Conservation (phyloP, 23 tunicate species). For the Trididemnum miniatum region DNA sequence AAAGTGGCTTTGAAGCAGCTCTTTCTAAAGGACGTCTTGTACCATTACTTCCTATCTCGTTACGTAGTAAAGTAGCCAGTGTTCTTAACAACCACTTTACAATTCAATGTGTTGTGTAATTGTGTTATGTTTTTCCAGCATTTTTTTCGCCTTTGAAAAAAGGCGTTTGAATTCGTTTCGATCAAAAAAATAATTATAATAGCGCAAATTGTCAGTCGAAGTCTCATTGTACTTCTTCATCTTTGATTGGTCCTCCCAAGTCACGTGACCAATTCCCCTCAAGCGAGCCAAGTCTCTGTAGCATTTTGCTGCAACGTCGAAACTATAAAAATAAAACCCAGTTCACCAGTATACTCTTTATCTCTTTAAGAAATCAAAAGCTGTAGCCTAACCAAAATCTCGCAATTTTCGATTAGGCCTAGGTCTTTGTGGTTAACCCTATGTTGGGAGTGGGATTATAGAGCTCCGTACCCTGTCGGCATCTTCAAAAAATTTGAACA, state of each 20-base stretch:
- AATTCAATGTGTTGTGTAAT: conserved; percentile 31
- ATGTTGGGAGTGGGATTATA: too few relatives aligned
- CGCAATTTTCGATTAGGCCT: too few relatives aligned
- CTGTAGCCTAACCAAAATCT: too few relatives aligned
- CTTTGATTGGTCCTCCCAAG: conserved; percentile 62
- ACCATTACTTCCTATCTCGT: too few relatives aligned
- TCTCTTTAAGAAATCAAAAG: too few relatives aligned
- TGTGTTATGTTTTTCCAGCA: conserved; percentile 39
- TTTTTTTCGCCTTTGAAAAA: conserved; percentile 37
- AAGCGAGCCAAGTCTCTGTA: conserved; percentile 74
- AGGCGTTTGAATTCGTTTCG: conserved; percentile 47
- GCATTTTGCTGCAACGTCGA: conserved; percentile 62
- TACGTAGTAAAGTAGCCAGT: background rate
- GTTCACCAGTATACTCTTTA: too few relatives aligned
- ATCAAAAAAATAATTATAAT: conserved; percentile 74
- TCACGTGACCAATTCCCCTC: conserved; percentile 70
- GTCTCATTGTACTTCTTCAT: conserved; percentile 30
- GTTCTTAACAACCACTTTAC: conserved; percentile 7
- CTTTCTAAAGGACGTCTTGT: too few relatives aligned
- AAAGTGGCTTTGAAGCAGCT: background rate
- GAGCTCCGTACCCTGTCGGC: too few relatives aligned
- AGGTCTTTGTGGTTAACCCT: too few relatives aligned
- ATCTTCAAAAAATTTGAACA: too few relatives aligned
- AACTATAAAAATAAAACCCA: conserved; percentile 39
- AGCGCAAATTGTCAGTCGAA: conserved; percentile 32